These are phyloP conservation scores for Gandaritis pyraliata DNA, from an alignment of 2,888 invertebrate species.

Conservation along the genomic window DNA sequence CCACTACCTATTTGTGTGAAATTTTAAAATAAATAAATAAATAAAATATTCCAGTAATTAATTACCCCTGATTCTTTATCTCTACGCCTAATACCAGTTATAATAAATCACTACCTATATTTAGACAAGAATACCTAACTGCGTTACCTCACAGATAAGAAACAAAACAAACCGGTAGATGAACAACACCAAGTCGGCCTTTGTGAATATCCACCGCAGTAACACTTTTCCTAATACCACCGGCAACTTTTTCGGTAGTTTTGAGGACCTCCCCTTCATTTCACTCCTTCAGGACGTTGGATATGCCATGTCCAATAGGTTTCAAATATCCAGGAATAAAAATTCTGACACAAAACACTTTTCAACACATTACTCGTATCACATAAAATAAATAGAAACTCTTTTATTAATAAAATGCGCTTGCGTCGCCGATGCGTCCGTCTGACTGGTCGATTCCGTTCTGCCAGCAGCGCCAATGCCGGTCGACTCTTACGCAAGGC, in stretches of 20 bases:
- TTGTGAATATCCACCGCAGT: conserved; percentile 86
- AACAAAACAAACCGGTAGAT: conserved; percentile 86
- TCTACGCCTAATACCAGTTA: background rate
- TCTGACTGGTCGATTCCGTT: conserved; percentile 45
- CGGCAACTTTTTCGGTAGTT: conserved; percentile 63
- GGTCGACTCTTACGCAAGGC: conserved; percentile 65
- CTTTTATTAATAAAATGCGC: conserved; percentile 43
- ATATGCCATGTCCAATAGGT: conserved; percentile 45
- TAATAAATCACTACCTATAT: conserved; percentile 7
- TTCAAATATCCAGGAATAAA: conserved; percentile 2
- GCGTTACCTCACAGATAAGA: conserved; percentile 31
- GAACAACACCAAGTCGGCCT: conserved; percentile 85
- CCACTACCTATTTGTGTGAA: too few relatives aligned
- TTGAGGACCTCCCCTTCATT: conserved; percentile 70
- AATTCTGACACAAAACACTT: conserved; percentile 14
- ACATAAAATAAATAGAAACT: conserved; percentile 7
- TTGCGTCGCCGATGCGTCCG: conserved; percentile 51
- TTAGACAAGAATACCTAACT: conserved; percentile 2
- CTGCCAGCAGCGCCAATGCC: conserved; percentile 36
- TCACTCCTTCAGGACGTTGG: conserved; percentile 55
- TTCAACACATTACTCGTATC: background rate
- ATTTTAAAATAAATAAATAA: too few relatives aligned
- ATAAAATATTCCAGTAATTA: conserved; percentile 1
- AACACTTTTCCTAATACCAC: conserved; percentile 82
- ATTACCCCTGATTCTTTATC: background rate